phyloP scores from a whole-genome alignment of 53 echinoderm and acorn worm species.

The Zoroaster sp. region DNA sequence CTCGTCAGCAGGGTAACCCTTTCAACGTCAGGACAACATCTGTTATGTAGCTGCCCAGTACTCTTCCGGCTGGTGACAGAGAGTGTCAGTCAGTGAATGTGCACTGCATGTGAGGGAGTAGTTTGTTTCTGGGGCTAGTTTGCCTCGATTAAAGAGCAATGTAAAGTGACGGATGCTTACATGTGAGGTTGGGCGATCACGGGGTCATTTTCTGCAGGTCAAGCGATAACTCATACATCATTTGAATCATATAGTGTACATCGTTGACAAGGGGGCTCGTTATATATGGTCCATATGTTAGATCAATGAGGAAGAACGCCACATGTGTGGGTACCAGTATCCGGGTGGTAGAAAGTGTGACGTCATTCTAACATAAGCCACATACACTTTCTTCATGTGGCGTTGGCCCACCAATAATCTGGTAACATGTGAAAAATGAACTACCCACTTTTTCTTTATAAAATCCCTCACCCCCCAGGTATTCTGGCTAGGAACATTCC shows the following conservation, averaged over 20 bases:
- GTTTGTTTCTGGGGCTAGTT: background rate
- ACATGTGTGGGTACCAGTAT: no score
- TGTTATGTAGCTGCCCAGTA: background rate
- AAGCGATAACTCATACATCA: background rate
- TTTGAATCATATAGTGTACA: background rate
- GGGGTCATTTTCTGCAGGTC: background rate
- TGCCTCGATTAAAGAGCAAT: background rate
- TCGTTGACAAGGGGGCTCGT: no score
- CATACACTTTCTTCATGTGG: no score
- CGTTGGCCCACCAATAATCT: no score
- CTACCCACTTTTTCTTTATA: no score
- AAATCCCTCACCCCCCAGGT: no score
- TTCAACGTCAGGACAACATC: background rate
- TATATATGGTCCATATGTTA: no score
- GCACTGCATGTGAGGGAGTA: background rate
- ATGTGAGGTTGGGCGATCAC: background rate
- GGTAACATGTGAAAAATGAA: no score
- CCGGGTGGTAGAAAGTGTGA: no score
- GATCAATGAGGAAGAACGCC: no score
- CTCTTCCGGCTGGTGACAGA: slow-evolving; percentile 9
- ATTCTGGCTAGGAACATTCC: no score
- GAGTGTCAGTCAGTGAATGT: background rate
- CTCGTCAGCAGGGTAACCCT: background rate
- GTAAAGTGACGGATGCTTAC: background rate
- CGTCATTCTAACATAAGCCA: no score